phyloP scores from a whole-genome alignment of 2,113 vertebrate genomes.

The Emydura subglobosa region DNA sequence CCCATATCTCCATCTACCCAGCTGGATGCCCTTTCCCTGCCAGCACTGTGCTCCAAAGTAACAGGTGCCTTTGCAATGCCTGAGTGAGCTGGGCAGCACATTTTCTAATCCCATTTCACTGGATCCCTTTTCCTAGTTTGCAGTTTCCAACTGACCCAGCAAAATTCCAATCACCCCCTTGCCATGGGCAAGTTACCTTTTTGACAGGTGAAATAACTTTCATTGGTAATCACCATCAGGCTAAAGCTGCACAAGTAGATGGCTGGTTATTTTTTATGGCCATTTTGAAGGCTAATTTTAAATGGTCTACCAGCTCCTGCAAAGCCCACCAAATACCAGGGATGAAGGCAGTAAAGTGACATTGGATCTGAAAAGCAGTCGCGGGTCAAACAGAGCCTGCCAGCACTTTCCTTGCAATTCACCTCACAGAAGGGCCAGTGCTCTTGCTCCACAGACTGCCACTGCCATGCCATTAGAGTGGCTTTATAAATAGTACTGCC shows the following conservation, averaged over 20 bases:
- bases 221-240: background rate
- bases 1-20: background rate
- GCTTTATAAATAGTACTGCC: background rate
- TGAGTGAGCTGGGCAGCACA: background rate
- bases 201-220: background rate
- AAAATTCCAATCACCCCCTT: background rate
- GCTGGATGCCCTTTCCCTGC: background rate
- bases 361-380: background rate
- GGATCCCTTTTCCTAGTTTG: accelerated
- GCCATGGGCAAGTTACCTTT: background rate
- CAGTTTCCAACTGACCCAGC: accelerated
- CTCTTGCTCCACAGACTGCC: background rate
- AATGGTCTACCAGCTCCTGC: background rate
- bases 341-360: background rate
- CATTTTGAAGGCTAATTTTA: background rate
- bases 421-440: background rate
- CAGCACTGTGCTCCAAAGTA: background rate
- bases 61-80: background rate
- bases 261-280: accelerated
- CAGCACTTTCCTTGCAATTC: background rate
- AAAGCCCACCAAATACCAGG: background rate
- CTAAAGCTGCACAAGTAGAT: background rate
- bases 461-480: background rate
- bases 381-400: background rate
- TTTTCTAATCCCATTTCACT: background rate